Base-by-base conservation (phyloP, 2,797 vertebrate species). In the Lagocephalus sceleratus region DNA sequence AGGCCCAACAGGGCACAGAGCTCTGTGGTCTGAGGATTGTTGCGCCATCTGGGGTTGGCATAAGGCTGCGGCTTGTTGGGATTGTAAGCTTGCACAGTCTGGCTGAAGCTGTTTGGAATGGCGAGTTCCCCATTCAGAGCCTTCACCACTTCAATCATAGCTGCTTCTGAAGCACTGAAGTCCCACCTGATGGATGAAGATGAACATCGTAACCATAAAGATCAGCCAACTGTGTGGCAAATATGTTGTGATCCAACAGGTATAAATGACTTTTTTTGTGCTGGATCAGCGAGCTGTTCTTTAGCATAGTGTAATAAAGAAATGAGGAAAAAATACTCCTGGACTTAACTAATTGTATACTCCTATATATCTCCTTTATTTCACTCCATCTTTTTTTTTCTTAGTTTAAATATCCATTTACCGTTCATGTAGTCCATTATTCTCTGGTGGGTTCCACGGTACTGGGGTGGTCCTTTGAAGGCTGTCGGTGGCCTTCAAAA, bases 21-120 rank as follows among this genome's bases (percentile, higher is more conserved):
- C 76, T 97, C 94, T 0, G 95, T 98, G 0, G 96, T 99, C 87
- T 99, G 97, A 1, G 97, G 94, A 83, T 86, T 98, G 70, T 92
- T 91, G 76, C 63, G 86, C 51, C 90, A 94, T 82, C 91, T 79
- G 1, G 93, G 89, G 12, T 75, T 17, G 39, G 83, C 3, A 0
- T 90, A 68, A 14, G 77, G 86, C 56, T 92, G 92, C 6, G 92
- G 92, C 47, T 73, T 92, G 68, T 57, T 79, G 25, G 96, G 94
- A 67, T 96, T 87, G 1, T 93, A 96, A 52, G 89, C 83, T 1
- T 91, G 81, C 41, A 92, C 90, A 0, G 92, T 96, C 44, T 69
- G 35, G 16, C 90, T 92, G 65, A 99, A 99, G 87, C 99, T 99
- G 45, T 88, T 88, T 6, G 95, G 94, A 60, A 99, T 83, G 65